A percentile compares a stretch with the other conserved stretches of the same genome.
Evolutionary conservation across 2,888 invertebrate genomes (phyloP).

Genomic region (Glyphotaelius pellucidus): DNA sequence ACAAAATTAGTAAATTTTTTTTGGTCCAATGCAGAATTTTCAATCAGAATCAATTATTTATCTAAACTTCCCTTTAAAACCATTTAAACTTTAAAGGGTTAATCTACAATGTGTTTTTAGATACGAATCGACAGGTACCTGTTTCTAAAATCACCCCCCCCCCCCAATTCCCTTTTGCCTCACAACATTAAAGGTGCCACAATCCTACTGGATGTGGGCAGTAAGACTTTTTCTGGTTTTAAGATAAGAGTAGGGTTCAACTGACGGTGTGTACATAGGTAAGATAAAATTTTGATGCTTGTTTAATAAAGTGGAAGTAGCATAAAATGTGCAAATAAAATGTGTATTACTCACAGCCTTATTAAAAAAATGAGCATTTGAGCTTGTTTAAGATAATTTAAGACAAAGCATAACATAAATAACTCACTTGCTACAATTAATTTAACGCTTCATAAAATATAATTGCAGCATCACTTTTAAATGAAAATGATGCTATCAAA

Average conservation of each 20-base stretch:
- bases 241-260: neutral
- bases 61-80: no score
- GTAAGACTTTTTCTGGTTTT: no score
- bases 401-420: neutral
- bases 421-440: constrained; percentile 6
- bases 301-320: no score
- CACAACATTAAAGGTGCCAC: neutral
- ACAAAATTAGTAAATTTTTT: no score
- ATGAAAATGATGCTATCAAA: constrained; percentile 8
- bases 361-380: neutral
- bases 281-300: neutral
- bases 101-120: no score
- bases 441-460: constrained; percentile 27
- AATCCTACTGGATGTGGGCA: neutral
- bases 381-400: neutral
- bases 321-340: neutral
- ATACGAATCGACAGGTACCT: neutral
- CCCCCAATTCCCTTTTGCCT: no score
- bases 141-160: neutral
- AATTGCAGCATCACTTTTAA: neutral
- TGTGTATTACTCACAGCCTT: neutral
- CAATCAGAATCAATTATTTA: no score
- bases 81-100: no score
- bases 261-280: no score
- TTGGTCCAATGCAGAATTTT: no score